A percentile compares a stretch with the other conserved stretches of the same genome.
phyloP scores from a whole-genome alignment of 2,888 invertebrate species.

The Folsomia manolachei region DNA sequence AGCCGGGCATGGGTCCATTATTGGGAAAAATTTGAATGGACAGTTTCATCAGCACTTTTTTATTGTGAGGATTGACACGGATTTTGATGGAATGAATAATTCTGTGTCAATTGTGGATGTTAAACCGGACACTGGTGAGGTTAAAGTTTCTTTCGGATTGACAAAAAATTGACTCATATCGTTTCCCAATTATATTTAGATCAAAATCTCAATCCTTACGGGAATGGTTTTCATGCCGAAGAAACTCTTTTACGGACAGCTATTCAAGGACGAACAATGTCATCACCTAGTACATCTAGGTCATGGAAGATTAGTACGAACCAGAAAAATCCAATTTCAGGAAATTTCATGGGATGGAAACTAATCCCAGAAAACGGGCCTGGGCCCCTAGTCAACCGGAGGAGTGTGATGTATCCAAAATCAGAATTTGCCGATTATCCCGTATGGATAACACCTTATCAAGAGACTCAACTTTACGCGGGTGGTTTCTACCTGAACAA shows the following conservation, averaged over 20 bases:
- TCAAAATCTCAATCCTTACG: constrained; percentile 32
- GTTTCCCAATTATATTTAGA: neutral
- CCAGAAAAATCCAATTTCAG: constrained; percentile 3
- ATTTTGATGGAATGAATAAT: neutral
- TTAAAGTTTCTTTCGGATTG: too few species aligned
- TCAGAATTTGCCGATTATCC: constrained; percentile 27
- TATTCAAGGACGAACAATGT: constrained; percentile 15
- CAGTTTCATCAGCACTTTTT: constrained; percentile 37
- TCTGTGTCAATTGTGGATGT: neutral
- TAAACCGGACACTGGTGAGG: neutral
- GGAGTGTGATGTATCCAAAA: constrained; percentile 22
- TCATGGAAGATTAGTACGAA: constrained; percentile 28
- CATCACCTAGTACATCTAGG: constrained; percentile 17
- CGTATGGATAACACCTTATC: constrained; percentile 37
- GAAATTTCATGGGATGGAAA: constrained; percentile 5
- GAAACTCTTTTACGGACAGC: constrained; percentile 20
- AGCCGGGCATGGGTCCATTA: constrained; percentile 9
- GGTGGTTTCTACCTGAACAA: constrained; percentile 34
- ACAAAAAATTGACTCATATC: too few species aligned
- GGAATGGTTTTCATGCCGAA: constrained; percentile 24
- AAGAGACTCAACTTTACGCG: constrained; percentile 35
- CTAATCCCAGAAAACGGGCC: constrained; percentile 22
- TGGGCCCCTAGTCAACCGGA: constrained; percentile 7
- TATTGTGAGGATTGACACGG: neutral
- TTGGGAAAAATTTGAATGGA: constrained; percentile 21